Conservation (phyloP, 2,113 vertebrate species). For the Serinus canaria region DNA sequence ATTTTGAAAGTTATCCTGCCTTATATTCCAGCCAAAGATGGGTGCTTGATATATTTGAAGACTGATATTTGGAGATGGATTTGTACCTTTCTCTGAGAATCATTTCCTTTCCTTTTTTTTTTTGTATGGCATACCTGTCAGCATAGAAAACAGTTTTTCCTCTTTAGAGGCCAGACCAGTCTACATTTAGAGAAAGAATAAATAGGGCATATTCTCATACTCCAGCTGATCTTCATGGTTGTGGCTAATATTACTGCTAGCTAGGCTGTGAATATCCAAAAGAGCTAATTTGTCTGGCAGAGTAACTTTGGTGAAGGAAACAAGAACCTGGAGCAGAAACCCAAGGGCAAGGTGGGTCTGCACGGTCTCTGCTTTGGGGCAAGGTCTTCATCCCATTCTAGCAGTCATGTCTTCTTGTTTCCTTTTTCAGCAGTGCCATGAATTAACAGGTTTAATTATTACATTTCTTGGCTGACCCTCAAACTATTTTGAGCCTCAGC, state of each 20-base stretch:
- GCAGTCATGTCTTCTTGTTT: accelerated
- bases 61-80: background rate
- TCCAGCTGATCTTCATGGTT: background rate
- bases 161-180: background rate
- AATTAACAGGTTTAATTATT: background rate
- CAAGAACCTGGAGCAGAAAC: background rate
- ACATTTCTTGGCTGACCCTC: background rate
- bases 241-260: background rate
- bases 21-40: background rate
- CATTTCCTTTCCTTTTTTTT: background rate
- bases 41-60: background rate
- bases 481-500: background rate
- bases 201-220: background rate
- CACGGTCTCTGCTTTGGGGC: background rate
- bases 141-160: background rate
- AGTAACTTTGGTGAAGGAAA: background rate
- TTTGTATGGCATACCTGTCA: background rate
- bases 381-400: background rate
- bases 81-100: background rate
- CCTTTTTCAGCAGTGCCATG: background rate
- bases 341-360: background rate
- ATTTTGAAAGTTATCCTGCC: background rate
- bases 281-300: background rate
- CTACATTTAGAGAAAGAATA: background rate
- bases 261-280: background rate